Evolutionary conservation across 1,140 invertebrate species (phyloP), one percentile per base, ranked within the genome.

Genomic region (Pseudomyrmex dendroicus): DNA sequence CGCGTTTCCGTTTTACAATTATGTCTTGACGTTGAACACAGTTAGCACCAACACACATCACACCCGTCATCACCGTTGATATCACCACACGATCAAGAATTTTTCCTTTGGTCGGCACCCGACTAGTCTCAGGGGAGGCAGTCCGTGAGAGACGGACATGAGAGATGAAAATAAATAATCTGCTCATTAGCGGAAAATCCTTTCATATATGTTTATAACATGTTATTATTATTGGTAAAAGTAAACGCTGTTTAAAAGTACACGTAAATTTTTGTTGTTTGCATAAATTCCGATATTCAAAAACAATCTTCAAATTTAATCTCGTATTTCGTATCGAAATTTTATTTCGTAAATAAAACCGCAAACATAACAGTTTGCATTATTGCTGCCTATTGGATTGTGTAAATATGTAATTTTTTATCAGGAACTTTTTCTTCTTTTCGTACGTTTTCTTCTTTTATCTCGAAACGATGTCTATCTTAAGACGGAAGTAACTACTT

Each of bases 1-100:
- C 61, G 52, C 15, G 20, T n/a, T 7, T 17, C 17, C 44, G 44
- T 59, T 70, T 68, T 59, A 17, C 15, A n/a, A n/a, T 78, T n/a
- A n/a, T 70, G 70, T 48, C 20, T 59, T 66, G 44, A 46, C 63
- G 50, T 44, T 35, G 35, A n/a, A 17, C 86, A 88, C 86, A 76
- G 64, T 87, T 76, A 82, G 13, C 86, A 88, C 83, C 56, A 82
- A 17, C 86, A 88, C 86, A 88, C 76, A 82, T 62, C 72, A 88
- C 86, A 88, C n/a, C 62, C 61, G 61, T 88, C 86, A 85, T 13
- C 35, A 35, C 73, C 76, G 67, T 85, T 57, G 76, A 52, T 46
- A 68, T 73, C 87, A 82, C 86, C 73, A 83, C 84, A 86, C 87
- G 74, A 66, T 63, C 76, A n/a, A 50, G 77, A 74, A 46, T 62